phyloP scores from a whole-genome alignment of 2,888 invertebrate genomes.

The Nebria salina region DNA sequence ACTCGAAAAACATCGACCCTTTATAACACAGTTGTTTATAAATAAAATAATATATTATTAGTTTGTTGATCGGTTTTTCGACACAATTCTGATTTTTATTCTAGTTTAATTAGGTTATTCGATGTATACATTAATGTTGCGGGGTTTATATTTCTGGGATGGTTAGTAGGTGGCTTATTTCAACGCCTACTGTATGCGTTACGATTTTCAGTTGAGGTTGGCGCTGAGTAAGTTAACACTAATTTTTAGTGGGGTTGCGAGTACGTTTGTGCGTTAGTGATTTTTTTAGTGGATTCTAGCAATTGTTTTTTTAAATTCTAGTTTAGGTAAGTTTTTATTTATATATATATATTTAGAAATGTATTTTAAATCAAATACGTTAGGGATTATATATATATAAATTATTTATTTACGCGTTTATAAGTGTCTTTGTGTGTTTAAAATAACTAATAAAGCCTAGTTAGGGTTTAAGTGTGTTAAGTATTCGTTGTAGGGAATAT shows the following conservation, averaged over 20 bases:
- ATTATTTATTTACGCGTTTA: no score
- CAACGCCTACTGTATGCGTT: constrained; percentile 4
- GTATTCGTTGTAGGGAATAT: neutral
- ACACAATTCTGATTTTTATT: neutral
- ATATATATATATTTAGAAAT: neutral
- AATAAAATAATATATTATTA: constrained; percentile 15
- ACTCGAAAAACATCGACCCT: constrained; percentile 50
- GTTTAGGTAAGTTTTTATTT: neutral
- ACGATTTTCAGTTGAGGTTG: neutral
- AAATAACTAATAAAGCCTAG: no score
- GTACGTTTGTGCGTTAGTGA: neutral
- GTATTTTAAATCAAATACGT: neutral
- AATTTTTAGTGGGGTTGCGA: neutral
- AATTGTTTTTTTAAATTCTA: neutral
- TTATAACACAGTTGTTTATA: neutral
- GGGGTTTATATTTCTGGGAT: neutral
- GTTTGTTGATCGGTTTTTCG: neutral
- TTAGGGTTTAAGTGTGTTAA: no score
- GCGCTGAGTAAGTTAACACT: neutral
- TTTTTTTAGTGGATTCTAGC: no score
- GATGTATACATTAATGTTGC: neutral
- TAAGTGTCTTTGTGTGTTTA: no score
- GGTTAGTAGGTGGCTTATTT: neutral
- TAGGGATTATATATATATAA: no score
- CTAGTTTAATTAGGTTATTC: neutral